Evolutionary conservation across 2,888 invertebrate genomes (phyloP), one percentile per base, ranked within the genome.

Genomic region (Nomada lathburiana): DNA sequence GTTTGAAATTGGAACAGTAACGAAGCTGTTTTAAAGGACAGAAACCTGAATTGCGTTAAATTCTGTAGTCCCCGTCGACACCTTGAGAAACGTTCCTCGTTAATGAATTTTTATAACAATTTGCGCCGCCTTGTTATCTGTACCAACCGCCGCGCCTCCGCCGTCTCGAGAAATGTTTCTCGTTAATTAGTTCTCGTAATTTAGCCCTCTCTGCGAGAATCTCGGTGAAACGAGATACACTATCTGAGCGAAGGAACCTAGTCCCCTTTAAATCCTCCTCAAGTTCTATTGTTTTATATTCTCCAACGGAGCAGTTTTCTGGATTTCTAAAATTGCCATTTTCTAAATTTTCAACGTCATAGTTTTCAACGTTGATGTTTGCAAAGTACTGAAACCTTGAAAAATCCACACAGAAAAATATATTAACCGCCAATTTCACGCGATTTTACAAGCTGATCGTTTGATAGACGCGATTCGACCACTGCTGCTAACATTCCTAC

Each of bases 61-160:
- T 77, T 74, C n/a, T 44, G 29, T 13, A 47, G 29, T 5, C 57
- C 57, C n/a, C 29, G 60, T 53, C 65, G 26, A 5, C 47, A 55
- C 3, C 60, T 29, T 67, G 63, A 73, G 53, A 67, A 77, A 77
- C 47, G 65, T 9, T 7, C 29, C 65, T 53, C 65, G 74, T 62
- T 77, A 74, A 77, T 74, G 74, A 62, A 77, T 77, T 77, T 77
- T 77, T 77, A 60, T 74, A 77, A 74, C 53, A 74, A 74, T 77
- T 77, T 67, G 47, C 53, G 67, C 47, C 47, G 23, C 47, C 74
- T 77, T 62, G 77, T 77, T 77, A 74, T 74, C 74, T 50, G 67
- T 67, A n/a, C 64, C 59, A 44, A 65, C 59, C 67, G 53, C 62
- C 50, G 47, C 36, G 1, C 36, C 36, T 7, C 36, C 18, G 26